phyloP scores from a whole-genome alignment of 2,797 vertebrate species.

The Macrochelys suwanniensis region DNA sequence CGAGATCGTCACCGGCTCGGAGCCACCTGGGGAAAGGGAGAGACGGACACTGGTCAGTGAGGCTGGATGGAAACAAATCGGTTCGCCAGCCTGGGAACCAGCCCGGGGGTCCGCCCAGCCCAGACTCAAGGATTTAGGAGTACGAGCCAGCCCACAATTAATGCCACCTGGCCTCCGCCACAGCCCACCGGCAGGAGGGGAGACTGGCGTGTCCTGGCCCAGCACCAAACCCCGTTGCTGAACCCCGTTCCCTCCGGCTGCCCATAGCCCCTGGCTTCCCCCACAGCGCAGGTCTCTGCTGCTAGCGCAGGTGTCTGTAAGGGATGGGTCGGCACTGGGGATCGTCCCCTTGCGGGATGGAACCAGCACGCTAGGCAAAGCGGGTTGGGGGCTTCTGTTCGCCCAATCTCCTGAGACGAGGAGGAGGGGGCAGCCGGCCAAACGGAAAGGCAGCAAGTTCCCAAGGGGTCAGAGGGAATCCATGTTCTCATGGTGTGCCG shows the following conservation, averaged over 20 bases:
- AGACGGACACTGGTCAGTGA: neutral
- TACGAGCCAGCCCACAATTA: neutral
- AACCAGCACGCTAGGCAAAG: accelerated
- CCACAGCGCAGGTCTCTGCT: too few species aligned
- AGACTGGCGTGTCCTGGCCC: too few species aligned
- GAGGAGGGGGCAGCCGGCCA: neutral
- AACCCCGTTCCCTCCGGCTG: too few species aligned
- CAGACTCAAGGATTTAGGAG: neutral
- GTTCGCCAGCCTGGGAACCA: too few species aligned
- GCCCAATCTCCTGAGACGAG: neutral
- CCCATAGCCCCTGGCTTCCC: too few species aligned
- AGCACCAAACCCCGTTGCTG: neutral
- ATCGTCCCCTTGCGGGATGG: neutral
- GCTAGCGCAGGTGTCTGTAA: too few species aligned
- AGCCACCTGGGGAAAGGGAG: conserved; percentile 26
- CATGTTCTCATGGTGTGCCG: neutral
- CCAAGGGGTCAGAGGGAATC: neutral
- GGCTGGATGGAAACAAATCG: too few species aligned
- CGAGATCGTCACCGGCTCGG: neutral
- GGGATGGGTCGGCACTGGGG: neutral
- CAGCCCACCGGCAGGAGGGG: neutral
- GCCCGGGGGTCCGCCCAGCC: too few species aligned
- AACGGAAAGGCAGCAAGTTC: neutral
- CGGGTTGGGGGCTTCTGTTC: neutral
- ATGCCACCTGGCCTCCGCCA: too few species aligned